These are phyloP conservation scores for Sitodiplosis mosellana DNA, from an alignment of 1,140 invertebrate species.

Conservation along the genomic window DNA sequence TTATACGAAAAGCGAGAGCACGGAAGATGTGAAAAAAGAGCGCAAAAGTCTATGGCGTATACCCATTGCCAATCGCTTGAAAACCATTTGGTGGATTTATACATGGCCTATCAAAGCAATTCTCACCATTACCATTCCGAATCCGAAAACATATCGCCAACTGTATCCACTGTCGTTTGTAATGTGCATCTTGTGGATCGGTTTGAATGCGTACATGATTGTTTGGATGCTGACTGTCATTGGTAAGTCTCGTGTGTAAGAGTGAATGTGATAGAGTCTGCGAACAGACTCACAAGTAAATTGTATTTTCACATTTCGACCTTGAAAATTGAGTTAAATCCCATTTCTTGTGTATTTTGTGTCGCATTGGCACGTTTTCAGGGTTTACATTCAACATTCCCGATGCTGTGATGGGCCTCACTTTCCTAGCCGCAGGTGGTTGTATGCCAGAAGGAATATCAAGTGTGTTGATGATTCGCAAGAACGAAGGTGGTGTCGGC, in stretches of 20 bases:
- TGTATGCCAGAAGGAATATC: conserved; percentile 79
- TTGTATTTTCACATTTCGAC: not conserved
- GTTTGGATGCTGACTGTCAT: conserved; percentile 85
- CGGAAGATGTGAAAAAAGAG: not conserved
- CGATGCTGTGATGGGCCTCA: conserved; percentile 71
- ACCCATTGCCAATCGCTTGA: not conserved
- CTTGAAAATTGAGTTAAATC: not conserved
- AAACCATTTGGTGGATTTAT: conserved; percentile 41
- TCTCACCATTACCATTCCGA: conserved; percentile 51
- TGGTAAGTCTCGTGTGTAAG: too few species aligned
- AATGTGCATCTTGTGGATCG: conserved; percentile 76
- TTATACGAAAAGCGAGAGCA: not conserved
- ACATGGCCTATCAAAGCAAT: conserved; percentile 49
- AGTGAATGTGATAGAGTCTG: too few species aligned
- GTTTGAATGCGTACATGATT: conserved; percentile 61
- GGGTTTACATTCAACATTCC: conserved; percentile 57
- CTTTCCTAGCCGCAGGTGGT: conserved; percentile 68
- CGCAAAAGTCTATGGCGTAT: not conserved
- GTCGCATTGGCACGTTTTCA: conserved; percentile 22
- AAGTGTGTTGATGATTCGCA: conserved; percentile 57
- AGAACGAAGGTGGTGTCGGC: conserved; percentile 62
- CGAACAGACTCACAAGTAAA: too few species aligned
- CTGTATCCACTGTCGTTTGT: conserved; percentile 63
- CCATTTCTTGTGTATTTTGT: not conserved
- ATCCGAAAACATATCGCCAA: conserved; percentile 45